Evolutionary conservation across 2,113 vertebrate genomes (phyloP), one percentile per base, ranked within the genome.

Genomic region (Eleginops maclovinus): DNA sequence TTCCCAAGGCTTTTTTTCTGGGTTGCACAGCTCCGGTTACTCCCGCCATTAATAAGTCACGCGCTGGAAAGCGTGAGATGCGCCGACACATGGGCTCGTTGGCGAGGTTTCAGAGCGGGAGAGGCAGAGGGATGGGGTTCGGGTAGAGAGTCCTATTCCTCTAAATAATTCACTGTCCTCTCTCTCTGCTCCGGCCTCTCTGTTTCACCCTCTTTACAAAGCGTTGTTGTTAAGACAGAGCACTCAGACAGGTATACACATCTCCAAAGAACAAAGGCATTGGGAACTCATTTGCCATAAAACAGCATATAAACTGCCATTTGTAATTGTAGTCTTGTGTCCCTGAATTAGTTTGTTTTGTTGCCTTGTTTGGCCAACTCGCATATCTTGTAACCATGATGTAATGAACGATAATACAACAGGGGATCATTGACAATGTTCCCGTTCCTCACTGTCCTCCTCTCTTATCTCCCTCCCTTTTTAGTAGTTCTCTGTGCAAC

Each of bases 11-110:
- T 85, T n/a, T n/a, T n/a, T n/a, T 92, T 89, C 85, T 91, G 66
- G 82, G 88, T 88, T 89, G 74, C 62, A 59, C 68, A 54, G 88
- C 80, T 93, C 87, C 28, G 28, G 87, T 93, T 94, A 83, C 93
- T 83, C 59, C 43, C 19, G 21, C 56, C 67, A 87, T 94, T 68
- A 94, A 93, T 93, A 91, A 93, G 63, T 92, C 31, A 94, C 91
- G 68, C 66, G 16, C 47, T 89, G 87, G 88, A 88, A 82, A 85
- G 88, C 79, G 72, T 87, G 80, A 89, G 88, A 86, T 76, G 41
- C 83, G 77, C 72, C 55, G 55, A 72, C 90, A 80, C 88, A 80
- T 72, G 80, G 84, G 80, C 76, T 56, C 46, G 70, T 64, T 83
- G 91, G 87, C 67, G 0, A 55, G 43, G n/a, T 77, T 88, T 93